Evolutionary conservation across 2,888 invertebrate species (phyloP).

Genomic region (Protodeltote pygarga): DNA sequence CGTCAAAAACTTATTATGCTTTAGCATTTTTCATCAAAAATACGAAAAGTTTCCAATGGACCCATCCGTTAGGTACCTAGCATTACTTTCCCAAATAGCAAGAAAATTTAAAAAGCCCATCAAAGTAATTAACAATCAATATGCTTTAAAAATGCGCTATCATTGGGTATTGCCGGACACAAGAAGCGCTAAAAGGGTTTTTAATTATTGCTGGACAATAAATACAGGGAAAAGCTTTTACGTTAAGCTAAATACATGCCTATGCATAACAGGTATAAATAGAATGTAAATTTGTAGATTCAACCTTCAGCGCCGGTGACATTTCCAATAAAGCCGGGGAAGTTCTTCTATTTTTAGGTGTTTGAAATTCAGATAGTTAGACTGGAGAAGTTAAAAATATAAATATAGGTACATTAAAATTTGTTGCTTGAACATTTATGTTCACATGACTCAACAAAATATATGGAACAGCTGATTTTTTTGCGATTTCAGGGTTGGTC

Average conservation of each 20-base stretch:
- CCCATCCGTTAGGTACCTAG: too few species aligned
- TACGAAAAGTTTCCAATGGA: too few species aligned
- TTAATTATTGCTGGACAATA: conserved; percentile 30
- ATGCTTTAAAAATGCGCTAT: conserved; percentile 13
- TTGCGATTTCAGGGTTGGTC: too few species aligned
- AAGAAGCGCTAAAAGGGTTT: conserved; percentile 41
- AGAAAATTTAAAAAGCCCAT: not conserved
- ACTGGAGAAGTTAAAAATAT: too few species aligned
- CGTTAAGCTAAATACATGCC: conserved; percentile 41
- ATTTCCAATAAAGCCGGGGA: conserved; percentile 12
- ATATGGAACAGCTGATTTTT: too few species aligned
- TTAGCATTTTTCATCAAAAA: too few species aligned
- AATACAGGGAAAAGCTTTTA: conserved; percentile 40
- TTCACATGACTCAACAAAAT: too few species aligned
- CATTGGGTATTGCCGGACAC: conserved; percentile 39
- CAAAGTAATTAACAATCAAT: not conserved
- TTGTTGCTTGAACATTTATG: too few species aligned
- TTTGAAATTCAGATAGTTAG: not conserved
- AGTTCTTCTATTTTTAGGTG: conserved; percentile 17
- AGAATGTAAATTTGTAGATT: conserved; percentile 25
- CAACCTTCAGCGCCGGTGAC: conserved; percentile 12
- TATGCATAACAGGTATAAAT: conserved; percentile 38
- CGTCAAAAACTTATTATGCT: too few species aligned
- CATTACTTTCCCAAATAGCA: not conserved
- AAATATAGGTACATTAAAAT: too few species aligned